A percentile compares a stretch with the other conserved stretches of the same genome.
Evolutionary conservation across 2,113 vertebrate genomes (phyloP).

Genomic region (Gyps fulvus): DNA sequence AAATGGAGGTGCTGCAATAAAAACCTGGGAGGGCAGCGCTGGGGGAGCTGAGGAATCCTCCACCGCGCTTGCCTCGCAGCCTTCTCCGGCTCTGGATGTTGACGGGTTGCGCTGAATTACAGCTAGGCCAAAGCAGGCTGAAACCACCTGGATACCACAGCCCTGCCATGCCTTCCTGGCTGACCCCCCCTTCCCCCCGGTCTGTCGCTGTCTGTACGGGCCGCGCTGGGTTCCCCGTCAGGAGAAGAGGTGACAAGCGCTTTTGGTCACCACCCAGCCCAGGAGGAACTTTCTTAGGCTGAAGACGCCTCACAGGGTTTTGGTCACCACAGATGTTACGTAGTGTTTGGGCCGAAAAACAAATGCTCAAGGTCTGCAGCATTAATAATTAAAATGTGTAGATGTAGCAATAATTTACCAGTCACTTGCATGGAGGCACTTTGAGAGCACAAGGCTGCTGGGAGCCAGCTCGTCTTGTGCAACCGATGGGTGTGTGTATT

Average conservation of each 20-base stretch:
- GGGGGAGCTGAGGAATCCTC: background rate
- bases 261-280: background rate
- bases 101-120: background rate
- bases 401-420: conserved; percentile 21
- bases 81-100: background rate
- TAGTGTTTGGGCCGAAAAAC: background rate
- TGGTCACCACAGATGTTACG: background rate
- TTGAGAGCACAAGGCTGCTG: background rate
- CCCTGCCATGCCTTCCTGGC: background rate
- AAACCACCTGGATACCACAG: background rate
- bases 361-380: background rate
- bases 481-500: conserved; percentile 41
- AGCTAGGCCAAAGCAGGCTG: background rate
- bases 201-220: background rate
- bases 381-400: conserved; percentile 6
- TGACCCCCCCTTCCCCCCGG: background rate
- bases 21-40: background rate
- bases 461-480: conserved; percentile 42
- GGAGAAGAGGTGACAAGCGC: background rate
- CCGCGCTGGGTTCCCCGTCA: background rate
- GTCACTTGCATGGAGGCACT: background rate
- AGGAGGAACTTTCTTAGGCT: background rate
- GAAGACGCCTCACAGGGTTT: background rate
- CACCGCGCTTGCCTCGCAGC: fast-evolving
- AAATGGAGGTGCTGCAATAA: background rate